A percentile compares a stretch with the other conserved stretches of the same genome.
Evolutionary conservation across 2,888 invertebrate species (phyloP).

Genomic region (Carabus problematicus): DNA sequence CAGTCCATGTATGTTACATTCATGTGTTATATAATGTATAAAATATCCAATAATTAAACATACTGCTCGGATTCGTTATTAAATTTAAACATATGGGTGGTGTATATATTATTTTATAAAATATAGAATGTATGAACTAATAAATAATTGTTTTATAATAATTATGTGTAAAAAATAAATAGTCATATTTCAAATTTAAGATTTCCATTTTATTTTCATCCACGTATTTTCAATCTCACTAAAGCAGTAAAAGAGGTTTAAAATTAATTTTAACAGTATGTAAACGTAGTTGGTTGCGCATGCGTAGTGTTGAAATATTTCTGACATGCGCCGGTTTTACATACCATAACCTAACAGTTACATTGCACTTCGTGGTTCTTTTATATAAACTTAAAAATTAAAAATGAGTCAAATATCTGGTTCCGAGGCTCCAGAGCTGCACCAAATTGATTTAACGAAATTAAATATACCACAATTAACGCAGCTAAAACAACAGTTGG

Average conservation of each 20-base stretch:
- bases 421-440: constrained; percentile 70
- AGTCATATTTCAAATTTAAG: constrained; percentile 24
- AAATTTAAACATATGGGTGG: constrained; percentile 14
- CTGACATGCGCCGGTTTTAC: too few species aligned
- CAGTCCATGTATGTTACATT: constrained; percentile 24
- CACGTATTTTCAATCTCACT: neutral
- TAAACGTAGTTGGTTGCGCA: neutral
- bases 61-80: constrained; percentile 24
- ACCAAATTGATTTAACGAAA: constrained; percentile 82
- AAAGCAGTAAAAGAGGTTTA: too few species aligned
- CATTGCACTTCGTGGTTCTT: neutral
- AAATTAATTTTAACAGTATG: too few species aligned
- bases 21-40: constrained; percentile 31
- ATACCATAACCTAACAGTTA: neutral
- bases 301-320: too few species aligned
- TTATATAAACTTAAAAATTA: neutral
- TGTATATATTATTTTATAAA: constrained; percentile 41
- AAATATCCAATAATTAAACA: constrained; percentile 16
- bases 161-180: constrained; percentile 39
- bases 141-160: constrained; percentile 39
- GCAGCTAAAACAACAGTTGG: constrained; percentile 85
- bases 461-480: constrained; percentile 82
- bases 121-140: constrained; percentile 20
- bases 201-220: constrained; percentile 4
- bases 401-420: constrained; percentile 68